phyloP scores from a whole-genome alignment of 2,888 invertebrate genomes.

The Asteroscopus sphinx region DNA sequence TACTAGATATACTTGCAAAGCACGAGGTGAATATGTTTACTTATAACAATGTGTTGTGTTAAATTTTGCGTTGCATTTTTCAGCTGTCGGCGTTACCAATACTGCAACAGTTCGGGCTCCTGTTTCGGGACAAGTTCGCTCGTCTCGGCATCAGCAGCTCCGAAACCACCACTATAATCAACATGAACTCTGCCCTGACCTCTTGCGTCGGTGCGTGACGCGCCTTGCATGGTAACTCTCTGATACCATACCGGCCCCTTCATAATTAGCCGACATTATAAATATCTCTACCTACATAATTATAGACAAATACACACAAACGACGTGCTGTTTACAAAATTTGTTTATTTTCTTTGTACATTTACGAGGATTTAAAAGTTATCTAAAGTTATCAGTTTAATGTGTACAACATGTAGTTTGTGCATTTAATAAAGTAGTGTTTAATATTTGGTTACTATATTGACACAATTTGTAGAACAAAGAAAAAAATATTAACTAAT shows the following conservation, averaged over 20 bases:
- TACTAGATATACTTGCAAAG: too few relatives aligned
- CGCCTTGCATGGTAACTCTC: constrained; percentile 84
- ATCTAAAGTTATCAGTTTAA: constrained; percentile 40
- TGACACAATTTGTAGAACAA: constrained; percentile 11
- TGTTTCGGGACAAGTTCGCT: constrained; percentile 91
- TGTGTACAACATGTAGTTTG: constrained; percentile 18
- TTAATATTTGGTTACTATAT: constrained; percentile 13
- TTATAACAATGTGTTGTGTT: not conserved
- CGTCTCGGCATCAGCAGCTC: constrained; percentile 91
- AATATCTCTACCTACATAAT: constrained; percentile 3
- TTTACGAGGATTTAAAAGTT: constrained; percentile 37
- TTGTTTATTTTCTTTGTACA: constrained; percentile 32
- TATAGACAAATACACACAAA: constrained; percentile 12
- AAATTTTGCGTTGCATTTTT: constrained; percentile 62
- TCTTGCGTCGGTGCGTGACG: constrained; percentile 92
- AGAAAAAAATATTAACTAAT: constrained; percentile 5
- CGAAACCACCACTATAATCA: constrained; percentile 92
- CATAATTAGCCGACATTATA: constrained; percentile 43
- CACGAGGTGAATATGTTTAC: not conserved
- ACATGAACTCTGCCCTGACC: constrained; percentile 92
- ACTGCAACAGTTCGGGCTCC: constrained; percentile 93
- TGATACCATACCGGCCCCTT: constrained; percentile 76
- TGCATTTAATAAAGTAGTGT: constrained; percentile 11
- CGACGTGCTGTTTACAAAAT: constrained; percentile 6
- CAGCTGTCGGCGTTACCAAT: constrained; percentile 92